Evolutionary conservation across 2,797 vertebrate genomes (phyloP), one percentile per base, ranked within the genome.

Genomic region (Enteromius anoplus): DNA sequence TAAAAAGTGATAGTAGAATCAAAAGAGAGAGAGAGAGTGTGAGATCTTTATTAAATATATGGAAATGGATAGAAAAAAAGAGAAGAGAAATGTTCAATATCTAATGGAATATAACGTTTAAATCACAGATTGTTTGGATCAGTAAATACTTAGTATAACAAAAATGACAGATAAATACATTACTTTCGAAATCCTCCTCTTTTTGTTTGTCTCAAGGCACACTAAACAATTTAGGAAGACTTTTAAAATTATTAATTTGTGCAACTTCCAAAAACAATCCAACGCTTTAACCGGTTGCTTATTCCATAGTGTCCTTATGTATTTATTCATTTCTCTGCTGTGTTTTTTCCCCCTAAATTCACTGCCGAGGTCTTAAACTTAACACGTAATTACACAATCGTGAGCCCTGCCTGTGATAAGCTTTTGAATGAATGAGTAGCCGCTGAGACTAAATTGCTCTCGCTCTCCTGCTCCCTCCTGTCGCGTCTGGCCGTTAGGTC

Each of bases 301-400:
- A 82, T 55, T 83, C 69, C 58, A n/a, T 21, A 12, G 73, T 51
- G 72, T 51, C 68, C 19, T 32, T 82, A 23, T 75, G 81, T 64
- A 40, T 81, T 85, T 72, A 78, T 73, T 78, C 47, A 66, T 70
- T 49, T 70, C 51, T 83, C 65, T 60, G 26, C 26, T 34, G 40
- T 60, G 7, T 65, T 71, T 75, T 75, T 51, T 7, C 45, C 62
- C 55, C 72, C 66, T 37, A 45, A 83, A 90, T 91, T 93, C 86
- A 86, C 81, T 86, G 90, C 91, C 90, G 88, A 94, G 92, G 94
- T 94, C 93, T 94, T 94, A 94, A 94, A 93, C 92, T 86, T 83
- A 88, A 87, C 84, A 86, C 86, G 83, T 86, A 88, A 88, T 88
- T 95, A 91, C 89, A 91, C 88, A 88, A 90, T 89, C 89, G 91